These are phyloP conservation scores for Archivesica marissinica DNA, from an alignment of 1,140 invertebrate species.

Conservation along the genomic window DNA sequence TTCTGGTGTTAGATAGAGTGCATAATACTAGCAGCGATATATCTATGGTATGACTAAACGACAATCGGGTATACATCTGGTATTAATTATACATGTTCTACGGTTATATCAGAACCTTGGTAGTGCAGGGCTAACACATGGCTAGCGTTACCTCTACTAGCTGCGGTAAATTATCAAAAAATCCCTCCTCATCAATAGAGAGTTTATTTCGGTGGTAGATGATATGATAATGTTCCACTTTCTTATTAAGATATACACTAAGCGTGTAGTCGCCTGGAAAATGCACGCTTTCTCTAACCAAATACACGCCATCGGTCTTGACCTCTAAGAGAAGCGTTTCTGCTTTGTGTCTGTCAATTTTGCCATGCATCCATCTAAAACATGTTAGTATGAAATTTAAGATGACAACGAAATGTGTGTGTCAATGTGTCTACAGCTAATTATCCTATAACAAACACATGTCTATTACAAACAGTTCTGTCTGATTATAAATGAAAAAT, in stretches of 20 bases:
- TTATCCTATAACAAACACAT: too few relatives aligned
- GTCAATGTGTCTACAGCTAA: too few relatives aligned
- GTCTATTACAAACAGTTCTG: too few relatives aligned
- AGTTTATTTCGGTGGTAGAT: constrained; percentile 93
- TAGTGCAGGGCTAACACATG: background rate
- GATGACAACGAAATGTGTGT: too few relatives aligned
- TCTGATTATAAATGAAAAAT: too few relatives aligned
- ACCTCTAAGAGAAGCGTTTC: constrained; percentile 90
- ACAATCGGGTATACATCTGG: too few relatives aligned
- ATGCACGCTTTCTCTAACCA: constrained; percentile 99
- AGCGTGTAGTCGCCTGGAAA: constrained; percentile 99
- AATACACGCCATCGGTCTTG: constrained; percentile 95
- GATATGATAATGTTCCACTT: constrained; percentile 88
- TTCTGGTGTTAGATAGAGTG: too few relatives aligned
- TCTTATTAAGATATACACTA: constrained; percentile 96
- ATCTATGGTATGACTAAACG: too few relatives aligned
- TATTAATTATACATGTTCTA: too few relatives aligned
- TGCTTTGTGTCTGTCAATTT: constrained; percentile 97
- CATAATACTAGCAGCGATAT: too few relatives aligned
- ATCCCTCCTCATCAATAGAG: constrained; percentile 99
- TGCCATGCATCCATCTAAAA: constrained; percentile 99
- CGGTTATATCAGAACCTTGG: background rate
- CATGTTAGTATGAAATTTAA: constrained; percentile 61
- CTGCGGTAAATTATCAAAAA: constrained; percentile 97
- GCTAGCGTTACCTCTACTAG: constrained; percentile 92